Conservation (phyloP, 2,888 invertebrate genomes). For the Heterodera filipjevi region DNA sequence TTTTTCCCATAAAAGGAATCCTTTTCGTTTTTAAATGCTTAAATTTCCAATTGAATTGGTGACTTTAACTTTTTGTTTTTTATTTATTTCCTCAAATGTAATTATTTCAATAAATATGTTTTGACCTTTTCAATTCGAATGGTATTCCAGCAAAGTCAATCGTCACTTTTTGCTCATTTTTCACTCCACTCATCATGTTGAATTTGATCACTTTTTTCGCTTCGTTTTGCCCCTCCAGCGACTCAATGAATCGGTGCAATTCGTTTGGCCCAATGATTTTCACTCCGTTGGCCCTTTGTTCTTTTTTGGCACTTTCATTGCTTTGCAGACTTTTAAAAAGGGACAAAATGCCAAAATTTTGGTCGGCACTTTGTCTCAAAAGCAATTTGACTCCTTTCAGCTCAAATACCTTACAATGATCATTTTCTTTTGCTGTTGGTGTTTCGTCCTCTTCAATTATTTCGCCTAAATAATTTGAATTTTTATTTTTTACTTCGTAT, state of each 20-base stretch:
- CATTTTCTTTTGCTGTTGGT: not conserved
- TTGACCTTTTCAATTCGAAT: not conserved
- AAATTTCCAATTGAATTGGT: no score
- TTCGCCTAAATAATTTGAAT: not conserved
- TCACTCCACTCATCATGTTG: not conserved
- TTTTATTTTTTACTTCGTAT: no score
- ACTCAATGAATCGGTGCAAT: not conserved
- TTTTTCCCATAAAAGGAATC: no score
- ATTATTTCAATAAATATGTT: not conserved
- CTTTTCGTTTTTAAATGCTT: no score
- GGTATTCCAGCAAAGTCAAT: not conserved
- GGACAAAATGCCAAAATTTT: not conserved
- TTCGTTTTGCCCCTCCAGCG: not conserved
- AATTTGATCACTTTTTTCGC: not conserved
- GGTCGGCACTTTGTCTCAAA: not conserved
- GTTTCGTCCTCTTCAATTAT: not conserved
- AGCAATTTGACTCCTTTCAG: not conserved
- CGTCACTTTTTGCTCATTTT: not conserved
- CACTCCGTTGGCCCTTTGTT: not conserved
- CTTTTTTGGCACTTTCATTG: not conserved
- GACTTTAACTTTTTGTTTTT: not conserved
- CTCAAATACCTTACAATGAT: not conserved
- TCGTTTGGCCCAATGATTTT: not conserved
- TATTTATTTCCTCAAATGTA: not conserved
- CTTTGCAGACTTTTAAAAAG: not conserved